Evolutionary conservation across 2,888 invertebrate genomes (phyloP).

Genomic region (Hypercompe scribonia): DNA sequence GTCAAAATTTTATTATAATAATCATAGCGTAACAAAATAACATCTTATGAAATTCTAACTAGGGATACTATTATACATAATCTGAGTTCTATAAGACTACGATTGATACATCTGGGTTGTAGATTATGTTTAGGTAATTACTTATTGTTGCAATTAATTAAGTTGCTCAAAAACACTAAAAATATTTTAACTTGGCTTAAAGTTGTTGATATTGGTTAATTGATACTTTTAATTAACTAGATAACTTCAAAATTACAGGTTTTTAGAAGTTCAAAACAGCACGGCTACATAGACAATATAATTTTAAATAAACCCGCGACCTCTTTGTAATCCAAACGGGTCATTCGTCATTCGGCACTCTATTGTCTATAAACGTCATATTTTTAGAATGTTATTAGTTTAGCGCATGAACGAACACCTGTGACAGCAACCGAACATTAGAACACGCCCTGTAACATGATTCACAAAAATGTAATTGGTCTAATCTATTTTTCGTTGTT

Average conservation of each 20-base stretch:
- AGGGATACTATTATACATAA: too few species aligned
- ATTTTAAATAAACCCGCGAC: neutral
- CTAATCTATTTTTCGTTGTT: neutral
- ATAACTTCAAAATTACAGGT: neutral
- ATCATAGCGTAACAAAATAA: too few species aligned
- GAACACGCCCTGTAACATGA: neutral
- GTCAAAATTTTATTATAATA: too few species aligned
- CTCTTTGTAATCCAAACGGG: neutral
- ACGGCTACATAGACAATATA: neutral
- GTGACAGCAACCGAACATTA: neutral
- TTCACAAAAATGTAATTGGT: neutral
- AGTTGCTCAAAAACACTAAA: neutral
- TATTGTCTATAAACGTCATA: neutral
- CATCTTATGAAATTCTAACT: too few species aligned
- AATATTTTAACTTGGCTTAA: neutral
- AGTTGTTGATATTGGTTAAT: neutral
- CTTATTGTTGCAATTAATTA: neutral
- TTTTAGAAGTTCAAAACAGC: neutral
- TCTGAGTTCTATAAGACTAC: too few species aligned
- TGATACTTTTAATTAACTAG: neutral
- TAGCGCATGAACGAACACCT: neutral
- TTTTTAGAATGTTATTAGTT: neutral
- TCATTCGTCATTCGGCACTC: neutral
- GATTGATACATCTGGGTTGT: too few species aligned
- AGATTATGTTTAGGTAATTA: neutral